Conservation (phyloP, 2,797 vertebrate species). For the Melanotaenia trifasciata region DNA sequence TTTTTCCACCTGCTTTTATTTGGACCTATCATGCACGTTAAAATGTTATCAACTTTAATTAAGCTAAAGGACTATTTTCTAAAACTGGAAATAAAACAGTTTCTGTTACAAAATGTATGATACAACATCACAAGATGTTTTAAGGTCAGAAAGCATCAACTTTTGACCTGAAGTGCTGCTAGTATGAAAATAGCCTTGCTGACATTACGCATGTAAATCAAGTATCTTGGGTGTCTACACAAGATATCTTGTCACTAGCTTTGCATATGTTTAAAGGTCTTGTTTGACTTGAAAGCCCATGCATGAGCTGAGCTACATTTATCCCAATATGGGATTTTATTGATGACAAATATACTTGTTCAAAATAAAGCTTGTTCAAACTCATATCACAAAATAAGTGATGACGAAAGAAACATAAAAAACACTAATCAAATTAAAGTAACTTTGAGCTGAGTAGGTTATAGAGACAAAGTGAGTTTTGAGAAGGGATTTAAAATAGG, state of each 20-base stretch:
- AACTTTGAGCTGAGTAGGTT: background rate
- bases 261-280: constrained; percentile 14
- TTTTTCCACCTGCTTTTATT: constrained; percentile 39
- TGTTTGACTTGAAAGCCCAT: constrained; percentile 20
- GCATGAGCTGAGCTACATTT: constrained; percentile 1
- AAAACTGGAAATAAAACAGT: background rate
- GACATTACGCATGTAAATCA: constrained; percentile 25
- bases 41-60: background rate
- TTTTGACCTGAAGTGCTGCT: constrained; percentile 4
- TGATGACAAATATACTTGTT: background rate
- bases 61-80: background rate
- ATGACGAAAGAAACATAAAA: background rate
- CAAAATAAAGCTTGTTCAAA: background rate
- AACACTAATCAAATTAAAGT: background rate
- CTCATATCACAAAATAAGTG: background rate
- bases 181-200: constrained; percentile 31
- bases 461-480: background rate
- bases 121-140: background rate
- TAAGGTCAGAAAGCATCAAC: background rate
- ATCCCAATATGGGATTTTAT: background rate
- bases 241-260: constrained; percentile 9
- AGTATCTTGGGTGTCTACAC: constrained; percentile 26
- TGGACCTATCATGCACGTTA: background rate
- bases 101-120: background rate
- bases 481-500: background rate